Percentiles rank a stretch among this genome's conserved stretches.
These are phyloP conservation scores for Corticium candelabrum DNA, from an alignment of 37 sponge, comb jelly and placozoan species.

Conservation along the genomic window DNA sequence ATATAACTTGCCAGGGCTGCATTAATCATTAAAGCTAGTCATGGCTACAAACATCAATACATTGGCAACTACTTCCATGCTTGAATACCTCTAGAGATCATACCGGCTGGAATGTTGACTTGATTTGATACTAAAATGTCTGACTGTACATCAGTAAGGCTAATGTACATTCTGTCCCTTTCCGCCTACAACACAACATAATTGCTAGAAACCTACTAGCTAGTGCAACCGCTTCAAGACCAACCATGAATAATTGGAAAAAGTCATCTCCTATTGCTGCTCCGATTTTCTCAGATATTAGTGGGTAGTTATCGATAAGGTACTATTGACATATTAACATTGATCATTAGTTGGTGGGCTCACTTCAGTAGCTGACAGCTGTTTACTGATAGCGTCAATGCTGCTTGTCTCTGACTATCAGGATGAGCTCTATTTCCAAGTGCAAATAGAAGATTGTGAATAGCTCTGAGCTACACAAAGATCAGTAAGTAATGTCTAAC, in stretches of 20 bases:
- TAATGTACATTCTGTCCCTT: background rate
- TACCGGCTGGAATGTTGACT: background rate
- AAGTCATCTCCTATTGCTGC: background rate
- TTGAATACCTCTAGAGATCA: too few relatives aligned
- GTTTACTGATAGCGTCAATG: slow-evolving; percentile 59
- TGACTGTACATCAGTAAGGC: background rate
- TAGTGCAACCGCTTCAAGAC: background rate
- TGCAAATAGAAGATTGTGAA: slow-evolving; percentile 61
- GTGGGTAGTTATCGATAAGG: background rate
- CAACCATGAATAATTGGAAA: background rate
- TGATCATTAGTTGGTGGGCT: too few relatives aligned
- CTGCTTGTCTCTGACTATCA: slow-evolving; percentile 81
- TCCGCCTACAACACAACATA: background rate
- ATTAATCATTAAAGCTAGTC: too few relatives aligned
- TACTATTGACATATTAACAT: background rate
- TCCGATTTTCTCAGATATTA: background rate
- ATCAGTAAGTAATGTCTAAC: slow-evolving; percentile 1
- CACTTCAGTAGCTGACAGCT: too few relatives aligned
- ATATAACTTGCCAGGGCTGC: too few relatives aligned
- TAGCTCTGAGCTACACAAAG: slow-evolving; percentile 39
- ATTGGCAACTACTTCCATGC: too few relatives aligned
- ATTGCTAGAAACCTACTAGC: background rate
- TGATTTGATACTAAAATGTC: background rate
- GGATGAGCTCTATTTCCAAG: slow-evolving; percentile 63
- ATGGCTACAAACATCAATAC: too few relatives aligned